Percentiles rank a stretch among this genome's conserved stretches.
Evolutionary conservation across 1,140 invertebrate genomes (phyloP).

Genomic region (Coenobita brevimanus): DNA sequence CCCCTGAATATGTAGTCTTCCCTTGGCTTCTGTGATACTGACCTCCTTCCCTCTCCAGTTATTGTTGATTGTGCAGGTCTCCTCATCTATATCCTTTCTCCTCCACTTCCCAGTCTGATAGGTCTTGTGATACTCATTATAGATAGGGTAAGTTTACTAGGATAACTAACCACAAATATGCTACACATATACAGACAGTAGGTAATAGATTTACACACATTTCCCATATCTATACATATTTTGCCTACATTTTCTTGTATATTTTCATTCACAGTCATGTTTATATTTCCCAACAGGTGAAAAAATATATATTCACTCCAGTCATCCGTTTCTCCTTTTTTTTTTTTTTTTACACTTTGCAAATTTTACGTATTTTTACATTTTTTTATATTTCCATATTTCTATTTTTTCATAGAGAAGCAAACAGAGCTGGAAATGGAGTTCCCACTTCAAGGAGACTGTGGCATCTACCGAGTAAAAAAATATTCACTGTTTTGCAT

Average conservation of each 20-base stretch:
- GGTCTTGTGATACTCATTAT: too few species aligned
- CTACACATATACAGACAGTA: too few species aligned
- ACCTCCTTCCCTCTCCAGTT: too few species aligned
- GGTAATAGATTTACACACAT: too few species aligned
- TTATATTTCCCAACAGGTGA: slow-evolving; percentile 16
- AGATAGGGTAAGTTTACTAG: too few species aligned
- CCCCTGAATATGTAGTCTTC: too few species aligned
- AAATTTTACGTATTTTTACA: slow-evolving; percentile 59
- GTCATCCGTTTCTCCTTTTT: slow-evolving; percentile 28
- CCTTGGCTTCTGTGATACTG: too few species aligned
- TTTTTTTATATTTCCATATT: slow-evolving; percentile 66
- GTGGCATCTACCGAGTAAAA: slow-evolving; percentile 65
- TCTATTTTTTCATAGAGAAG: slow-evolving; percentile 67
- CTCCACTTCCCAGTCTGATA: too few species aligned
- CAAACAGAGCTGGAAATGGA: slow-evolving; percentile 65
- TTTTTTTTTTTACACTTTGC: slow-evolving; percentile 39
- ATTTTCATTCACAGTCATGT: too few species aligned
- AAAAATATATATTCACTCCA: slow-evolving; percentile 35
- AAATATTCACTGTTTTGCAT: slow-evolving; percentile 65
- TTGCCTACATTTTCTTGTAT: not conserved
- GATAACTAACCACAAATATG: too few species aligned
- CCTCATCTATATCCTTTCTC: too few species aligned
- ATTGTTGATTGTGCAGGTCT: too few species aligned
- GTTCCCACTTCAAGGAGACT: slow-evolving; percentile 65
- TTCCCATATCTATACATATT: not conserved